These are phyloP conservation scores for Hydrotaea cyrtoneurina DNA, from an alignment of 2,888 invertebrate genomes.

Conservation along the genomic window DNA sequence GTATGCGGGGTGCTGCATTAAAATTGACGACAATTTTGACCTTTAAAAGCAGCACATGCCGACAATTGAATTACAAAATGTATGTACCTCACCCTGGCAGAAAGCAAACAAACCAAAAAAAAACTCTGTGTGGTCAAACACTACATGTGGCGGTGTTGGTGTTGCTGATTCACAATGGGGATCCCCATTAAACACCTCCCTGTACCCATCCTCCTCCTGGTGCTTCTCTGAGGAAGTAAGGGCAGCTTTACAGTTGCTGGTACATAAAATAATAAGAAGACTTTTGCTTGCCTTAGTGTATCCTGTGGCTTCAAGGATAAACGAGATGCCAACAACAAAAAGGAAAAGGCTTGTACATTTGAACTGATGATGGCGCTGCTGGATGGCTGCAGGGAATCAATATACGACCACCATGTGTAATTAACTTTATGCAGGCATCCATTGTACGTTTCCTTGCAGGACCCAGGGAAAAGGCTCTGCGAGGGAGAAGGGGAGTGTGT, in stretches of 20 bases:
- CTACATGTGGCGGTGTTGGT: background rate
- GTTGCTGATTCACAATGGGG: no score
- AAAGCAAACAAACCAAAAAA: background rate
- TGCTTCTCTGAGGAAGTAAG: no score
- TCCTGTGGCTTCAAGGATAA: conserved; percentile 23
- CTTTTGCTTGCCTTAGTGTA: background rate
- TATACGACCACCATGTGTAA: background rate
- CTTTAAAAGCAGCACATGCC: conserved; percentile 42
- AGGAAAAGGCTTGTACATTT: background rate
- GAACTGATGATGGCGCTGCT: background rate
- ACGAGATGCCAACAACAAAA: background rate
- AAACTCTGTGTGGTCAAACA: conserved; percentile 7
- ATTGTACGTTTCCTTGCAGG: background rate
- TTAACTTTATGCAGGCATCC: conserved; percentile 6
- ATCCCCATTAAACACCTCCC: background rate
- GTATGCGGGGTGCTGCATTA: conserved; percentile 4
- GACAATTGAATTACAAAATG: conserved; percentile 25
- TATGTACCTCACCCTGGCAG: background rate
- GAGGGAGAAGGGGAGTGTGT: no score
- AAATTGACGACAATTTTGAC: conserved; percentile 62
- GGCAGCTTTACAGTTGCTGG: background rate
- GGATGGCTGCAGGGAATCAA: conserved; percentile 16
- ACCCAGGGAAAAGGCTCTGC: background rate
- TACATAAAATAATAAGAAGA: background rate
- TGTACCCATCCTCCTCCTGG: background rate